Base-by-base conservation (phyloP, 2,888 invertebrate genomes). In the Lithophane semibrunnea region DNA sequence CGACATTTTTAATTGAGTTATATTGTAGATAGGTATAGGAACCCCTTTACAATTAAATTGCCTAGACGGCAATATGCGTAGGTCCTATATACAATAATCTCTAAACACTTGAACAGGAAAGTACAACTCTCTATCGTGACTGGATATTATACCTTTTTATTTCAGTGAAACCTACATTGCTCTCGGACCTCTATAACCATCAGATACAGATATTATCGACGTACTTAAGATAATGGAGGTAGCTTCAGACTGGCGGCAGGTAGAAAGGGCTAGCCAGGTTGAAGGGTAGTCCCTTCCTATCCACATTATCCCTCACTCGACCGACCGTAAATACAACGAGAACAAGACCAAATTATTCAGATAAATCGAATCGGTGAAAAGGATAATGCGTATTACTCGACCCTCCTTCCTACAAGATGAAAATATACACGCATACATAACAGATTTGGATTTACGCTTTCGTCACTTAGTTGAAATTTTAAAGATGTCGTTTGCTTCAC, bases 171-270 rank as follows among this genome's bases (percentile, higher is more conserved):
- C 21, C 37, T 13, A n/a, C 16, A 21, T 47, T 18, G 3, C 52
- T 42, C 49, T 37, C 49, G 67, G 18, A 44, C 47, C 54, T 66
- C 29, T 7, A 21, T 47, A 29, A 42, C 66, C 61, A 13, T 56
- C 54, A 75, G 12, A 81, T 67, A 49, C 42, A 81, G 61, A 49
- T 67, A 63, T 79, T 56, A 75, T 49, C 42, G 56, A 49, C 49
- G 60, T 81, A 66, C 79, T 66, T n/a, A 66, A 54, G 61, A 47
- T 75, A 63, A 61, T 61, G 61, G 12, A 74, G 54, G 42, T 47
- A 49, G 49, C 18, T 37, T 21, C 24, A 21, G 29, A 29, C 21
- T 8, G 29, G 63, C 16, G 37, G 18, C 2, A 42, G 13, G 29
- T 0, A 42, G 47, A 21, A 29, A n/a, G 49, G n/a, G 24, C 56